A percentile compares a stretch with the other conserved stretches of the same genome.
These are phyloP conservation scores for Geotrypetes seraphini DNA, from an alignment of 2,797 vertebrate genomes.

Conservation along the genomic window DNA sequence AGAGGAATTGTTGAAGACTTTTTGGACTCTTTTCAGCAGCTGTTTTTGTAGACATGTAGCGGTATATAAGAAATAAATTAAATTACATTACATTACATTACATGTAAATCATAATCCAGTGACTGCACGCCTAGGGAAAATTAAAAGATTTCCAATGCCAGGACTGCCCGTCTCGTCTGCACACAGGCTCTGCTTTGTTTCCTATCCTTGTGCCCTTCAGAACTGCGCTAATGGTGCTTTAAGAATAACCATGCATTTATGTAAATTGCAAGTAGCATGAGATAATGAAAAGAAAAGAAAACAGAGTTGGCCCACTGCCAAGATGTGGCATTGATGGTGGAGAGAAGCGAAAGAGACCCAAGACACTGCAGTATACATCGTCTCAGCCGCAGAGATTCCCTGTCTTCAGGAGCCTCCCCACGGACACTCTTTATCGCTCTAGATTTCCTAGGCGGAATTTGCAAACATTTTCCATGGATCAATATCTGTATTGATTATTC, in stretches of 20 bases:
- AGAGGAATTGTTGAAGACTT: no score
- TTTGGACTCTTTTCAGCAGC: background rate
- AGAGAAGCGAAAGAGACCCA: conserved; percentile 39
- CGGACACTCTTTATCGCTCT: conserved; percentile 45
- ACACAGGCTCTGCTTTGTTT: conserved; percentile 5
- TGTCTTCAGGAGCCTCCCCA: conserved; percentile 62
- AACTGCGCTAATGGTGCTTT: conserved; percentile 25
- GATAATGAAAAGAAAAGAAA: conserved; percentile 70
- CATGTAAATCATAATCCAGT: background rate
- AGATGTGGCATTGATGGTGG: conserved; percentile 49
- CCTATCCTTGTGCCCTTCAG: conserved; percentile 1
- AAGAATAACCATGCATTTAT: conserved; percentile 66
- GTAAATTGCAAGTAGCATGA: conserved; percentile 63
- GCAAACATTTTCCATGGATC: conserved; percentile 99
- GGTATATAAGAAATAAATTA: no score
- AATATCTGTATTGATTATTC: conserved; percentile 99
- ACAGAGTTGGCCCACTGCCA: conserved; percentile 65
- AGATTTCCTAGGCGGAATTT: conserved; percentile 82
- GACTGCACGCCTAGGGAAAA: no score
- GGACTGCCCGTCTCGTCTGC: no score
- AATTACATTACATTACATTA: no score
- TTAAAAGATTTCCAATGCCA: no score
- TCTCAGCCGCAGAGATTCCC: conserved; percentile 40
- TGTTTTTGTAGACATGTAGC: no score
- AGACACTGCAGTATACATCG: conserved; percentile 54